Evolutionary conservation across 2,113 vertebrate species (phyloP).

Genomic region (Eulacestoma nigropectus): DNA sequence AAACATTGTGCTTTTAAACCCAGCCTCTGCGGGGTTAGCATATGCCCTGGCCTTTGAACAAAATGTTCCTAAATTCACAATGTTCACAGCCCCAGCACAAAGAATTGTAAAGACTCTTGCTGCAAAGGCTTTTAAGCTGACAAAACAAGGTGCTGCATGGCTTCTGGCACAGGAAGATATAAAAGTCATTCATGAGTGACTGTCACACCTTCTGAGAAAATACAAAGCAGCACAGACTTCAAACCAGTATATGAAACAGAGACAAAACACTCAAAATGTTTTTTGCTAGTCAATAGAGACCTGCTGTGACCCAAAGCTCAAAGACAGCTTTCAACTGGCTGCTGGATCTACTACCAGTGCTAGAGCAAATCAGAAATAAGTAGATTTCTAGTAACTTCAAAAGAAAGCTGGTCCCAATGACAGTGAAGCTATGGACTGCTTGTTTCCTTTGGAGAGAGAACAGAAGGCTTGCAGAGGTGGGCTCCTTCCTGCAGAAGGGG

Average conservation of each 20-base stretch:
- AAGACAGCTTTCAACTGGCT: not conserved
- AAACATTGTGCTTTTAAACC: not conserved
- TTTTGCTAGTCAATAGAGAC: not conserved
- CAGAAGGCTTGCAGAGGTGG: not conserved
- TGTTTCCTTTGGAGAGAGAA: not conserved
- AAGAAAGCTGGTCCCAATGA: not conserved
- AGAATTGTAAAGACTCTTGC: slow-evolving; percentile 3
- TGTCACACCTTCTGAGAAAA: not conserved
- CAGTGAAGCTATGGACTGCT: not conserved
- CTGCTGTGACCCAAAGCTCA: not conserved
- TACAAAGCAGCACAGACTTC: not conserved
- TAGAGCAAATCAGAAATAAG: not conserved
- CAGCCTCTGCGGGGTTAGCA: not conserved
- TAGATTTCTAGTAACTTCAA: not conserved
- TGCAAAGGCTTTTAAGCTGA: slow-evolving; percentile 37
- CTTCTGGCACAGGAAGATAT: not conserved
- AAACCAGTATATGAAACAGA: not conserved
- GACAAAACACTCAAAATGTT: not conserved
- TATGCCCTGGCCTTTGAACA: slow-evolving; percentile 8
- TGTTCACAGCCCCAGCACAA: slow-evolving; percentile 5
- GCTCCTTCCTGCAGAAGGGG: accelerated
- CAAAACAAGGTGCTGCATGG: not conserved
- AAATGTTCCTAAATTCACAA: slow-evolving; percentile 11
- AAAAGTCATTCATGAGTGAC: not conserved
- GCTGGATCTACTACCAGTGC: not conserved